Evolutionary conservation across 1,140 invertebrate species (phyloP).

Genomic region (Lordiphosa mommai): DNA sequence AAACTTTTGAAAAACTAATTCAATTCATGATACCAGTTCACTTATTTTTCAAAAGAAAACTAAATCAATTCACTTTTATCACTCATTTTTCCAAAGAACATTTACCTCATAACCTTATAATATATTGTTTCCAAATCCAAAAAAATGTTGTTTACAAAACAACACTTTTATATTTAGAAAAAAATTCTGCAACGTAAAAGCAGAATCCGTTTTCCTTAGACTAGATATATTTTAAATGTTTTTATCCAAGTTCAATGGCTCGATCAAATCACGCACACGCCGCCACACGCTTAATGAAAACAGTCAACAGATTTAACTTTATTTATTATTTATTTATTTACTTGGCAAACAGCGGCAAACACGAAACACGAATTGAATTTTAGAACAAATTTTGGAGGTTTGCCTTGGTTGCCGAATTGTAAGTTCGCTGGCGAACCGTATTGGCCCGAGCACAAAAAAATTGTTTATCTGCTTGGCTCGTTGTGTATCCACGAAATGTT

Average conservation of each 20-base stretch:
- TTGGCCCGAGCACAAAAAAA: slow-evolving; percentile 20
- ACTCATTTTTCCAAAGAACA: too few relatives aligned
- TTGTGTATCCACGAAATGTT: slow-evolving; percentile 66
- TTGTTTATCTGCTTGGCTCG: slow-evolving; percentile 25
- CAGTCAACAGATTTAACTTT: slow-evolving; percentile 10
- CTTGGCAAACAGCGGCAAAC: slow-evolving; percentile 9
- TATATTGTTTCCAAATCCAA: slow-evolving; percentile 29
- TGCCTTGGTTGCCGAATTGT: slow-evolving; percentile 9
- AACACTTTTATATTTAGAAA: slow-evolving; percentile 6
- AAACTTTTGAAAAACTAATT: too few relatives aligned
- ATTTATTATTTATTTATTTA: slow-evolving; percentile 10
- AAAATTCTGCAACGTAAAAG: slow-evolving; percentile 48
- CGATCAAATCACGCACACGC: slow-evolving; percentile 28
- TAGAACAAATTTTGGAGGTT: slow-evolving; percentile 15
- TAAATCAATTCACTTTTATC: too few relatives aligned
- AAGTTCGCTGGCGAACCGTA: slow-evolving; percentile 15
- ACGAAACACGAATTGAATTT: slow-evolving; percentile 3
- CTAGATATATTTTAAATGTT: slow-evolving; percentile 8
- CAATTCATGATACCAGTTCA: too few relatives aligned
- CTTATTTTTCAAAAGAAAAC: too few relatives aligned
- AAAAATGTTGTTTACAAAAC: slow-evolving; percentile 14
- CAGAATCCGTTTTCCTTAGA: slow-evolving; percentile 1
- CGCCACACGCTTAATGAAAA: slow-evolving; percentile 23
- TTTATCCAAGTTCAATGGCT: slow-evolving; percentile 39
- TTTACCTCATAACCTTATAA: too few relatives aligned